A percentile compares a stretch with the other conserved stretches of the same genome.
phyloP scores from a whole-genome alignment of 2,888 invertebrate species.

The Ellobium chinense region DNA sequence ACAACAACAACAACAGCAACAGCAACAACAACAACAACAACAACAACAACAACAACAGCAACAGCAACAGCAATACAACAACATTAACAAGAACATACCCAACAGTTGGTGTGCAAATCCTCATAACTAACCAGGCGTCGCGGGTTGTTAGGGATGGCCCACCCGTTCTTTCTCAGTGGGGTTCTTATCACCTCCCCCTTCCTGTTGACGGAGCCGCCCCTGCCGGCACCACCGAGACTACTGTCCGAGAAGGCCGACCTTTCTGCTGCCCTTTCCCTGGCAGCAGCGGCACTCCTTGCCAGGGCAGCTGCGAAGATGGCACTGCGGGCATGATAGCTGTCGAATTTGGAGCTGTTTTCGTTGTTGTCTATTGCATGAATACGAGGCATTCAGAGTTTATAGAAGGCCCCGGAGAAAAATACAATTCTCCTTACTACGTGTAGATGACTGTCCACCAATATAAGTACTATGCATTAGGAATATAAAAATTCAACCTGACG shows the following conservation, averaged over 20 bases:
- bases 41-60: background rate
- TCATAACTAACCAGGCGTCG: conserved; percentile 58
- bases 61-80: background rate
- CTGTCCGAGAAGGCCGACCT: conserved; percentile 25
- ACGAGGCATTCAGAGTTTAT: conserved; percentile 33
- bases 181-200: conserved; percentile 10
- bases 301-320: conserved; percentile 39
- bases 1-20: background rate
- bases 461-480: too few species aligned
- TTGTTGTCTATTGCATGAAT: conserved; percentile 38
- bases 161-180: conserved; percentile 50
- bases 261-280: conserved; percentile 6
- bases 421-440: too few species aligned
- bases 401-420: too few species aligned
- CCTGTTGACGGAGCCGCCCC: background rate
- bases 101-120: conserved; percentile 57
- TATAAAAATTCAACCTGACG: too few species aligned
- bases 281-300: conserved; percentile 2
- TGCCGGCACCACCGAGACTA: background rate
- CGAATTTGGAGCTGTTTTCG: conserved; percentile 18
- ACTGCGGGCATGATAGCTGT: conserved; percentile 34
- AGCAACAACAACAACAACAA: background rate
- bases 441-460: too few species aligned
- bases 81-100: conserved; percentile 55
- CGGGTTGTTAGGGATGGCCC: conserved; percentile 63